Evolutionary conservation across 1,140 invertebrate species (phyloP), one percentile per base, ranked within the genome.

Genomic region (Drosophila repleta): DNA sequence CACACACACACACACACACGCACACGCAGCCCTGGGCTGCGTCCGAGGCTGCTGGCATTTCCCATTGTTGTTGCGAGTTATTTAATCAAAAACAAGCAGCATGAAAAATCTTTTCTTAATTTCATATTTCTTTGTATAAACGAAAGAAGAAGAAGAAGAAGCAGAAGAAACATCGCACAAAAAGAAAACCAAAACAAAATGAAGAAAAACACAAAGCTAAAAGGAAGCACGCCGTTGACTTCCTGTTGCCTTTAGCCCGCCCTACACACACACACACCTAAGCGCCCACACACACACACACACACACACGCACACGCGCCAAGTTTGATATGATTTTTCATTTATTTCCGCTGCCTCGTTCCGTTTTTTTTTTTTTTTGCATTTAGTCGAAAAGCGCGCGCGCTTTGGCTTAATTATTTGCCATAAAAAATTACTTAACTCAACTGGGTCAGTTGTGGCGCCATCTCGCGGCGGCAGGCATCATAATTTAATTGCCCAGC

Each of bases 31-130:
- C 57, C 57, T 48, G 39, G 10, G 32, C 37, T 18, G 56, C 3
- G 11, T 45, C 24, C n/a, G 58, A 4, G 41, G 61, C 68, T 65
- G 32, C 35, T 18, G 58, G 46, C 68, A 45, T 55, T 71, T 61
- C 21, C 58, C 79, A 76, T 83, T 83, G 75, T 76, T 83, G 79
- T 76, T 72, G 80, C 58, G 64, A 77, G 80, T 84, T 84, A 84
- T 84, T 84, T 85, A n/a, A n/a, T n/a, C n/a, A 85, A 84, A 84
- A 84, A 70, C 81, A 84, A 73, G 77, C 79, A 72, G 71, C 75
- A 82, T 76, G 72, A 72, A 76, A 56, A 76, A 74, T 85, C 70
- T 74, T 85, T 77, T 74, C 77, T 71, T 80, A 87, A 85, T 85
- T 85, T 85, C 81, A 85, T 85, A 85, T 85, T 85, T 81, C 77